phyloP scores from a whole-genome alignment of 2,113 vertebrate genomes.

The Heliornis fulica region DNA sequence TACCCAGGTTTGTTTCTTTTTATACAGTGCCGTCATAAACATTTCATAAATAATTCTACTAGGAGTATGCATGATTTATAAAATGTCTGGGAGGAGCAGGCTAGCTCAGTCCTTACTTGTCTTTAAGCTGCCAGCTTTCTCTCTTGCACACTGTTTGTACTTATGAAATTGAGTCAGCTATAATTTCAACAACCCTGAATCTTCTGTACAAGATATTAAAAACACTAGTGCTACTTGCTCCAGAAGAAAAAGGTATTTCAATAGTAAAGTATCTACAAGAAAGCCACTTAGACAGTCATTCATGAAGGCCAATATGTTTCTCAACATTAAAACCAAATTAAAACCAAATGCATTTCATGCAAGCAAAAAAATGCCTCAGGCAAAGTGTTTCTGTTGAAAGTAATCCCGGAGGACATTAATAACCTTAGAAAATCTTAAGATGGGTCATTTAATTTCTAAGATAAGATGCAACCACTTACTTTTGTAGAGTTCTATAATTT shows the following conservation, averaged over 20 bases:
- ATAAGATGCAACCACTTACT: background rate
- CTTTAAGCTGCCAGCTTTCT: background rate
- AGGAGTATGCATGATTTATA: constrained; percentile 53
- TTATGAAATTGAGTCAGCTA: constrained; percentile 38
- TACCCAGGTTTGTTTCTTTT: constrained; percentile 25
- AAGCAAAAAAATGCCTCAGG: background rate
- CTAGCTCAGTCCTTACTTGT: background rate
- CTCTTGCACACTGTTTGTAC: background rate
- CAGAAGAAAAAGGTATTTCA: background rate
- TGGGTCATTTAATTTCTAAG: background rate
- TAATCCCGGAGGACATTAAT: background rate
- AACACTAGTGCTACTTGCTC: background rate
- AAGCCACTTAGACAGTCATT: background rate
- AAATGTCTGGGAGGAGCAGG: constrained; percentile 12
- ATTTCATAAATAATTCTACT: constrained; percentile 56
- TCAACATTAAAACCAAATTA: background rate
- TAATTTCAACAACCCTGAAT: constrained; percentile 39
- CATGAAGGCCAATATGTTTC: background rate
- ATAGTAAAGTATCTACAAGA: background rate
- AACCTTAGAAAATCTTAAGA: background rate
- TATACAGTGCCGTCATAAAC: constrained; percentile 30
- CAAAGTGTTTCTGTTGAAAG: background rate
- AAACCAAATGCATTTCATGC: background rate
- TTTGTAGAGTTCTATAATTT: background rate
- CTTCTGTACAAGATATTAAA: constrained; percentile 7